Conservation (phyloP, 2,888 invertebrate genomes). For the Serripes groenlandicus region DNA sequence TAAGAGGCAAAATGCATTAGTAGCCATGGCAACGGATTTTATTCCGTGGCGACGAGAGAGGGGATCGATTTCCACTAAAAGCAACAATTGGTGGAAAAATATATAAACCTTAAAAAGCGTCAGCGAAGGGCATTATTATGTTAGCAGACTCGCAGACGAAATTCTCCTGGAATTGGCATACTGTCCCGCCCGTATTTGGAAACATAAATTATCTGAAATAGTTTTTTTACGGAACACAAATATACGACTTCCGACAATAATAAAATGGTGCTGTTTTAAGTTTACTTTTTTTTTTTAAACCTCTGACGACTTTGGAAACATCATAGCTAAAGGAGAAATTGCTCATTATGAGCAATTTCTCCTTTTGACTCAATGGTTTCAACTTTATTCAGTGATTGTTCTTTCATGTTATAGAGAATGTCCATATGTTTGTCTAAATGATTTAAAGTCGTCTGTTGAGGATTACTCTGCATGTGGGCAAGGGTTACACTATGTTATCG, state of each 20-base stretch:
- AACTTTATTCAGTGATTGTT: too few species aligned
- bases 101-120: constrained; percentile 56
- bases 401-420: too few species aligned
- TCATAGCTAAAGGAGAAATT: not conserved
- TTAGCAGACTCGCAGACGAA: constrained; percentile 13
- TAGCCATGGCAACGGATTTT: constrained; percentile 67
- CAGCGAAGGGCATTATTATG: constrained; percentile 16
- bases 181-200: not conserved
- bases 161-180: constrained; percentile 5
- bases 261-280: not conserved
- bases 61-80: constrained; percentile 60
- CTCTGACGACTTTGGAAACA: not conserved
- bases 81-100: constrained; percentile 64
- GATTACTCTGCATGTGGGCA: too few species aligned
- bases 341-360: not conserved
- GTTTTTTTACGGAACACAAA: not conserved
- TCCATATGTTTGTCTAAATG: too few species aligned
- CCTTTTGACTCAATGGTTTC: not conserved
- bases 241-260: not conserved
- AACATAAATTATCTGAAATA: not conserved
- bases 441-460: too few species aligned
- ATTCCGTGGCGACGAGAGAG: constrained; percentile 61
- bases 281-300: not conserved
- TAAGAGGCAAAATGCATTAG: constrained; percentile 71
- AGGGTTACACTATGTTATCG: too few species aligned